These are phyloP conservation scores for Todiramphus chloris DNA, from an alignment of 2,113 vertebrate genomes.

Conservation along the genomic window DNA sequence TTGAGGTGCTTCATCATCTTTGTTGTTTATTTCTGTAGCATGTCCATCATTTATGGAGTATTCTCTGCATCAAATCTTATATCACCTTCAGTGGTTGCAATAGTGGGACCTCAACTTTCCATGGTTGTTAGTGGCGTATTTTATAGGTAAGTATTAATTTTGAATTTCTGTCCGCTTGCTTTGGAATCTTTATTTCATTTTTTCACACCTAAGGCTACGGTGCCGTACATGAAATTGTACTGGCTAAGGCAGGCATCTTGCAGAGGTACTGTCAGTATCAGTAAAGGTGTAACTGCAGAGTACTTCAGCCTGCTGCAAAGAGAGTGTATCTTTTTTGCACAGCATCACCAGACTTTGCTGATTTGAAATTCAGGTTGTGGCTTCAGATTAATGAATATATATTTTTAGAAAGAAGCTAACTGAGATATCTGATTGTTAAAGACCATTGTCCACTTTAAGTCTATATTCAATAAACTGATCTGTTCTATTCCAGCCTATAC, in stretches of 20 bases:
- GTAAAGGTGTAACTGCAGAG: neutral
- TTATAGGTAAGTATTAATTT: slow-evolving; percentile 85
- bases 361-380: neutral
- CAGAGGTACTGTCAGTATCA: neutral
- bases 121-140: slow-evolving; percentile 92
- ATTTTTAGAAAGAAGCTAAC: neutral
- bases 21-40: slow-evolving; percentile 72
- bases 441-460: neutral
- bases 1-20: neutral
- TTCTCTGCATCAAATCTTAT: slow-evolving; percentile 95
- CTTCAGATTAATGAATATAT: neutral
- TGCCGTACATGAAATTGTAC: neutral
- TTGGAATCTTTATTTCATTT: neutral
- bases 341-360: neutral
- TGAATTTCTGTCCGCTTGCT: neutral
- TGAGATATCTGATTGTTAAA: neutral
- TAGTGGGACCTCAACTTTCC: slow-evolving; percentile 89
- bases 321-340: neutral
- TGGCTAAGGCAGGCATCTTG: neutral
- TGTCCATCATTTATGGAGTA: slow-evolving; percentile 96
- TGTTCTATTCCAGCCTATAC: slow-evolving; percentile 85
- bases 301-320: neutral
- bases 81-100: slow-evolving; percentile 89
- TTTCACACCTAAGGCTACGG: neutral
- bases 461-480: slow-evolving; percentile 28